Evolutionary conservation across 2,113 vertebrate species (phyloP).

Genomic region (Bothrops jararaca): DNA sequence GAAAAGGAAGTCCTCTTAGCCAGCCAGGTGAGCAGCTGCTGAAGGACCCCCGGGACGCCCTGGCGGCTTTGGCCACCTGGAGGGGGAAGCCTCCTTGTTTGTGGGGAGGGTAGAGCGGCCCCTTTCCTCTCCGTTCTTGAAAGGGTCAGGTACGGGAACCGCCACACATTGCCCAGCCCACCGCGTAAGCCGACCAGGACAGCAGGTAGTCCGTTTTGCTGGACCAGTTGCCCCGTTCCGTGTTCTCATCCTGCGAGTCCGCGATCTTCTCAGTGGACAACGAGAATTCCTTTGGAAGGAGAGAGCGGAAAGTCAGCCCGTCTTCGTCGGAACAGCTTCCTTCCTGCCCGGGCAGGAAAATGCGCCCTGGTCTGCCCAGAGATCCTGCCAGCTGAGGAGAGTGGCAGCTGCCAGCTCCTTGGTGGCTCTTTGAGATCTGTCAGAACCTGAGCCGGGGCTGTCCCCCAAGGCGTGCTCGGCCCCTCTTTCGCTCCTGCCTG

Average conservation of each 20-base stretch:
- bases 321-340: too few species aligned
- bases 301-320: neutral
- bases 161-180: slow-evolving; percentile 95
- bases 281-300: slow-evolving; percentile 59
- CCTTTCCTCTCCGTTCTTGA: slow-evolving; percentile 87
- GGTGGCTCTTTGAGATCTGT: neutral
- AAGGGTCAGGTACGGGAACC: slow-evolving; percentile 92
- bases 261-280: slow-evolving; percentile 51
- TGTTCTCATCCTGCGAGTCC: slow-evolving; percentile 67
- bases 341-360: neutral
- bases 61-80: accelerated
- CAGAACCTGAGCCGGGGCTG: neutral
- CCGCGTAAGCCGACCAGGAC: slow-evolving; percentile 93
- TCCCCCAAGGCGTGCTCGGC: neutral
- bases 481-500: neutral
- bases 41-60: neutral
- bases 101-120: accelerated
- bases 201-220: slow-evolving; percentile 90
- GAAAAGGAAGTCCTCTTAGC: neutral
- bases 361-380: neutral
- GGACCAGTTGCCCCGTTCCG: slow-evolving; percentile 88
- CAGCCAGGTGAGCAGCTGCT: neutral
- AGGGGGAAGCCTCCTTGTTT: neutral
- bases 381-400: neutral
- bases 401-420: neutral